These are phyloP conservation scores for Folsomia candida DNA, from an alignment of 2,888 invertebrate genomes.

Conservation along the genomic window DNA sequence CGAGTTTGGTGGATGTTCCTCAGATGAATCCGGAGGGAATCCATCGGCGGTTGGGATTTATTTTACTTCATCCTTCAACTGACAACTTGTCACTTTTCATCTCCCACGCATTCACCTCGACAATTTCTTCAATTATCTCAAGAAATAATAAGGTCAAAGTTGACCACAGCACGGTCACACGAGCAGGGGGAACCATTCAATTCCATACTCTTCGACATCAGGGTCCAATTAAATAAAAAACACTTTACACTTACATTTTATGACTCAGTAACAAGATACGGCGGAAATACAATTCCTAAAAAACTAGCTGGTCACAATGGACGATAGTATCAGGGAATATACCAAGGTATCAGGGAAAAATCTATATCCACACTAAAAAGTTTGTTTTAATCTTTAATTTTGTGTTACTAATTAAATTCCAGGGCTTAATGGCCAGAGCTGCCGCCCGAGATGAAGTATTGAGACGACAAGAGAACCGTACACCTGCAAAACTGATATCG, in stretches of 20 bases:
- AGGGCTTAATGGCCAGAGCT: constrained; percentile 18
- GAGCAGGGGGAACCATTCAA: no score
- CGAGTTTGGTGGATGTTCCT: no score
- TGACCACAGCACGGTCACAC: no score
- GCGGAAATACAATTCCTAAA: no score
- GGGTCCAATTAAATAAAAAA: no score
- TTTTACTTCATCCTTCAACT: background rate
- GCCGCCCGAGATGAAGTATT: constrained; percentile 10
- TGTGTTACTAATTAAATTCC: background rate
- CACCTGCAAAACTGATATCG: background rate
- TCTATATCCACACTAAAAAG: background rate
- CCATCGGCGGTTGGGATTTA: background rate
- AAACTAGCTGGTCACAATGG: background rate
- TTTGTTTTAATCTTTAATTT: constrained; percentile 5
- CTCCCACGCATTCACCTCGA: no score
- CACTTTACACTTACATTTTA: no score
- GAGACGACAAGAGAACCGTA: background rate
- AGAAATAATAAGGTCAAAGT: no score
- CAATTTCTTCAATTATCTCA: no score
- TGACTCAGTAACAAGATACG: no score
- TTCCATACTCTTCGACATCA: no score
- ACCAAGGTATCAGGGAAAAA: background rate
- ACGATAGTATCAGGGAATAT: constrained; percentile 1
- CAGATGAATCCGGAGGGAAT: no score
- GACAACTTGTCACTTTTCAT: background rate